Evolutionary conservation across 2,113 vertebrate species (phyloP), one percentile per base, ranked within the genome.

Genomic region (Callithrix jacchus): DNA sequence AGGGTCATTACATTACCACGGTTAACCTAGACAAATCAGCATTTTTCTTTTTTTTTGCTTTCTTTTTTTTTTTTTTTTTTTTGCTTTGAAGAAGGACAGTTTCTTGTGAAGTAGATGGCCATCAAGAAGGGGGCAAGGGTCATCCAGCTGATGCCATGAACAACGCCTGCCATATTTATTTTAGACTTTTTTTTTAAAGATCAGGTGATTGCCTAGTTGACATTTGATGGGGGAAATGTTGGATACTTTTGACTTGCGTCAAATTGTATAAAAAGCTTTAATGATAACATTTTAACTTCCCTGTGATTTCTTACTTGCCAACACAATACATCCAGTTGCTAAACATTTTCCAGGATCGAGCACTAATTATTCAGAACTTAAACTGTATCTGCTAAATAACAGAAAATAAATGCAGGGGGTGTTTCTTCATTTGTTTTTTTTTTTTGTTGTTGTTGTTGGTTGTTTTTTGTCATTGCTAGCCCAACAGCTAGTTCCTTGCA

Each of bases 281-380:
- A 49, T 13, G 32, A 32, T 52, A 42, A n/a, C 49, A 45, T 89
- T 68, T 92, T 68, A 54, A n/a, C 35, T 68, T 82, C 21, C 6
- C 61, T 92, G 70, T 80, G 12, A 96, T 56, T 27, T n/a, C 71
- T 90, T 76, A 83, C 85, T 66, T 68, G 21, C 25, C 94, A 12
- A 47, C 89, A 82, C 27, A 52, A 73, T 37, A 74, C 2, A 73
- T 45, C 0, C 13, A 74, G 66, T 12, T 64, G 17, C 30, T 97
- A 84, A 71, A 27, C 56, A 54, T 40, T 89, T 73, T 23, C 18
- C 80, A 86, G 86, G 17, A 42, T 0, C 0, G 76, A 42, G 58
- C 23, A 82, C 5, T 27, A 54, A 76, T 84, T 86, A 80, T 82
- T 93, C 66, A 86, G 90, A 85, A 58, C 10, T 52, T 52, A 90